Base-by-base conservation (phyloP, 2,113 vertebrate genomes). In the Heliornis fulica region DNA sequence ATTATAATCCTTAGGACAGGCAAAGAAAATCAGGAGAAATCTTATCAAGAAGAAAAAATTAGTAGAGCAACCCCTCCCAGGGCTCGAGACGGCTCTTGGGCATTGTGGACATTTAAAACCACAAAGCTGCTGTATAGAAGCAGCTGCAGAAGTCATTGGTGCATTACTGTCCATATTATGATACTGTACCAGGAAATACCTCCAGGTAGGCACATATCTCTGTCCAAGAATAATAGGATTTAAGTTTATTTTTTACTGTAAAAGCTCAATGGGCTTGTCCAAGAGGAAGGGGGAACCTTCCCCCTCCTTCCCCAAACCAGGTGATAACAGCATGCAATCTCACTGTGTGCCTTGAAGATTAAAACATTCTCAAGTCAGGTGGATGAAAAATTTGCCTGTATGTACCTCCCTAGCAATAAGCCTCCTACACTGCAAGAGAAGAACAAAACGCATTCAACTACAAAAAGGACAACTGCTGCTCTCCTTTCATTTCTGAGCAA, bases 401-500 rank as follows among this genome's bases (percentile, higher is more conserved):
- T 72, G 7, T 64, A 95, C 94, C 76, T 83, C 56, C 46, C 86
- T 8, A 65, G 77, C 45, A 91, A 81, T 81, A 80, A 84, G 56
- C 69, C 76, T 93, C 89, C 87, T 63, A 57, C 54, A 63, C n/a
- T 64, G 54, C 60, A 61, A 54, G 12, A 68, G 40, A 36, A 66
- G 72, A 90, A 93, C 13, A 94, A 91, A 92, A 83, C 26, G 60
- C 41, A 34, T 71, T 86, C 34, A 64, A 21, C 29, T 94, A 56
- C 65, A 77, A 75, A 94, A 85, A 90, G 68, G 93, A 45, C 53
- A 96, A 84, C 51, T 50, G 45, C 38, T 78, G 60, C 3, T 25
- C 71, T 94, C 70, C 56, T 91, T 78, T 87, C 17, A 83, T 32
- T 95, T 83, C 60, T 78, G 32, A 94, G 85, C 90, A 94, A 32